Base-by-base conservation (phyloP, 1,140 invertebrate species). In the Drosophila repletoides region DNA sequence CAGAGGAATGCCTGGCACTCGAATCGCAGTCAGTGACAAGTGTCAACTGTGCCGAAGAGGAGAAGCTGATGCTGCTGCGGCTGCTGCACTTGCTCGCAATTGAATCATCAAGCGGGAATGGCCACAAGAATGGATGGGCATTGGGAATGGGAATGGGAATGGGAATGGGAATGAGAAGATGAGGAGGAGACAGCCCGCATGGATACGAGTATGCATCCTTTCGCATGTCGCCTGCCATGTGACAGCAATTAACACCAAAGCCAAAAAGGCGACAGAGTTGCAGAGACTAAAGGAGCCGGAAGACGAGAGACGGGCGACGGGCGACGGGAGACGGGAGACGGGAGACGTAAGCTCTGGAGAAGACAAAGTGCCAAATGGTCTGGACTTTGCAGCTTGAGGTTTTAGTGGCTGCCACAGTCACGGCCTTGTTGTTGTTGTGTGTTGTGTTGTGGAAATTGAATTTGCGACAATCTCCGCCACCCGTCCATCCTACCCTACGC, bases 211-310 rank as follows among this genome's bases (percentile, higher is more conserved):
- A 48, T 66, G 68, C 76, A 76, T 81, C 72, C 76, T 81, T 75
- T 81, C 28, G 71, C 48, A 60, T 76, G 64, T 83, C 69, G 72
- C 49, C 51, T 67, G 70, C 75, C 73, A 83, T 83, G 77, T 83
- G 77, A 83, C 77, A 83, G 77, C 77, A 83, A 83, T 83, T 83
- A 83, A 83, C 77, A 83, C 72, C 72, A 72, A 81, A 83, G 63
- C 68, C 68, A 67, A 65, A 80, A 66, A 61, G 63, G 24, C 34
- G 34, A 38, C 26, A 19, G 19, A 49, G 33, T 1, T 29, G 43
- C 43, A 55, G n/a, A n/a, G 5, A 19, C n/a, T n/a, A n/a, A 14
- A 3, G 9, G 5, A 7, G 12, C 12, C 4, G 7, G 34, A 49
- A 53, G 22, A 14, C 14, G 38, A 5, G 24, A 22, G 41, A 10